These are phyloP conservation scores for Syrista parreyssii DNA, from an alignment of 2,888 invertebrate genomes.

Conservation along the genomic window DNA sequence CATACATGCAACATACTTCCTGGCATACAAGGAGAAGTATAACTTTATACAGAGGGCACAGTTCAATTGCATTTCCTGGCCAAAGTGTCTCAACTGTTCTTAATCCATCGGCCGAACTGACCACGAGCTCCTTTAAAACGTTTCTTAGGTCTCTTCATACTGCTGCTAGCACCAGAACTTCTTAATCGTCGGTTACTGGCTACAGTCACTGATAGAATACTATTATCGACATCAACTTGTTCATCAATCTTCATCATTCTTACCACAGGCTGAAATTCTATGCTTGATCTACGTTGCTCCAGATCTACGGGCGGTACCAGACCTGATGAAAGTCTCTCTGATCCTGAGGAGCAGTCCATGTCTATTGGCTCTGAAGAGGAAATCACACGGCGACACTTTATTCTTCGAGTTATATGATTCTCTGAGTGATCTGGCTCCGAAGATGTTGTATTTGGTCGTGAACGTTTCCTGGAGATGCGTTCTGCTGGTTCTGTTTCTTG, in stretches of 20 bases:
- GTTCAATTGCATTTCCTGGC: background rate
- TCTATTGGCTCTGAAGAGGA: background rate
- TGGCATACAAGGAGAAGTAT: background rate
- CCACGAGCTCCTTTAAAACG: conserved; percentile 50
- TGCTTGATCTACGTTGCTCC: conserved; percentile 59
- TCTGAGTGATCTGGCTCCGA: conserved; percentile 24
- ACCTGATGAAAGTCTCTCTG: conserved; percentile 48
- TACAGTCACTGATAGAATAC: conserved; percentile 58
- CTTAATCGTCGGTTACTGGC: conserved; percentile 61
- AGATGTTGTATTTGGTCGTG: conserved; percentile 27
- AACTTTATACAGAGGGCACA: background rate
- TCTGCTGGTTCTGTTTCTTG: background rate
- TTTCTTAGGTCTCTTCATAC: conserved; percentile 49
- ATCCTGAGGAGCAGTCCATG: background rate
- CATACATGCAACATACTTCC: background rate
- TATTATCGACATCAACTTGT: conserved; percentile 61
- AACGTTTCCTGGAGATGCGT: conserved; percentile 8
- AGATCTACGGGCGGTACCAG: conserved; percentile 44
- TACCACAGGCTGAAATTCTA: conserved; percentile 75
- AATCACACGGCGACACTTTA: background rate
- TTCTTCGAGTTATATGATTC: background rate
- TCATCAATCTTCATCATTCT: conserved; percentile 75
- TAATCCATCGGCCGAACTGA: conserved; percentile 57
- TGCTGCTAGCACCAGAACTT: conserved; percentile 58
- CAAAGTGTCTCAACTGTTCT: conserved; percentile 54